These are phyloP conservation scores for Norana najaformis DNA, from an alignment of 2,888 invertebrate species.

Conservation along the genomic window DNA sequence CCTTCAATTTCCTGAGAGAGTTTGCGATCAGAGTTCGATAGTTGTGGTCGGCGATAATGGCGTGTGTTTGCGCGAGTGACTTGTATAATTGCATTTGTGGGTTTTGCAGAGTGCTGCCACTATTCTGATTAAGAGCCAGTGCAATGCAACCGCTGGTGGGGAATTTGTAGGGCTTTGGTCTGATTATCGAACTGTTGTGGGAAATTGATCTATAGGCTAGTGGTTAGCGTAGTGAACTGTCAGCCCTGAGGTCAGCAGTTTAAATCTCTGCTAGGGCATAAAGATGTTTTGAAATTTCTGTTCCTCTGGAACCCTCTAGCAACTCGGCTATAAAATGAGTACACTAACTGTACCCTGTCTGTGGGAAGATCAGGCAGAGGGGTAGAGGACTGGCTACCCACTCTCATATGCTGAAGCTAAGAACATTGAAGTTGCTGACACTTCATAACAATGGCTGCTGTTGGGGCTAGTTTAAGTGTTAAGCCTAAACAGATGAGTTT, in stretches of 20 bases:
- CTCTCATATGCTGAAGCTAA: not conserved
- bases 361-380: not conserved
- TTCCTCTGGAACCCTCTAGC: not conserved
- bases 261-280: too few relatives aligned
- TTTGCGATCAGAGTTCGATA: constrained; percentile 13
- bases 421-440: not conserved
- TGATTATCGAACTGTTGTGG: too few relatives aligned
- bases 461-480: not conserved
- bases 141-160: not conserved
- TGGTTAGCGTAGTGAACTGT: too few relatives aligned
- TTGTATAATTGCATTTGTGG: constrained; percentile 4
- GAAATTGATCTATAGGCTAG: too few relatives aligned
- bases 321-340: not conserved
- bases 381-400: not conserved
- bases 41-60: not conserved
- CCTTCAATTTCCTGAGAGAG: constrained; percentile 4
- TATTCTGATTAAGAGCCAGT: not conserved
- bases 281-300: too few relatives aligned
- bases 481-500: too few relatives aligned
- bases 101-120: not conserved
- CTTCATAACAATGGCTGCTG: not conserved
- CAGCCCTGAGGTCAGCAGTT: too few relatives aligned
- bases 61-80: not conserved
- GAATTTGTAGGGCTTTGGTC: not conserved
- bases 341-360: not conserved